These are phyloP conservation scores for Tragelaphus strepsiceros DNA, from an alignment of 2,113 vertebrate species.

Conservation along the genomic window DNA sequence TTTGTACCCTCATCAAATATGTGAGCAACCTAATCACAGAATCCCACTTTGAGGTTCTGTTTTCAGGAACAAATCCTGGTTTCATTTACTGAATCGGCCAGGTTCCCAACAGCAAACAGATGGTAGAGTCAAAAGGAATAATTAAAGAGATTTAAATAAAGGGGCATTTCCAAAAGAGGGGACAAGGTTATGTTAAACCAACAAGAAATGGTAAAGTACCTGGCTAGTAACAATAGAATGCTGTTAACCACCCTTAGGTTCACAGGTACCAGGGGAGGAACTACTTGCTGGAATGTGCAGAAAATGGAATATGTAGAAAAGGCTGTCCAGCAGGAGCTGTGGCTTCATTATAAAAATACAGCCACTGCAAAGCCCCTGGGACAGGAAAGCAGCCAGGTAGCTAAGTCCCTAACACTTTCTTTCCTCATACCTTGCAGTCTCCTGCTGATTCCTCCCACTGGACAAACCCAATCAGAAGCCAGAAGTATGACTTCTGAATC, in stretches of 20 bases:
- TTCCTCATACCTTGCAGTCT: neutral
- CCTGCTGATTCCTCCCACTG: neutral
- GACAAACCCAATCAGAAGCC: neutral
- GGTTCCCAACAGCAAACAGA: constrained; percentile 16
- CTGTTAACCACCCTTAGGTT: neutral
- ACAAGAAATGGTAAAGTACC: neutral
- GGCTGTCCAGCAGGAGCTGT: neutral
- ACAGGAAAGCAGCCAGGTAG: neutral
- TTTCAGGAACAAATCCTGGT: constrained; percentile 23
- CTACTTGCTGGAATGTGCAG: neutral
- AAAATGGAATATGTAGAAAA: neutral
- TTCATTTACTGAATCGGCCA: neutral
- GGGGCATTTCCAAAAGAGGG: neutral
- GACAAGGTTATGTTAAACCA: neutral
- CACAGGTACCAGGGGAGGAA: neutral
- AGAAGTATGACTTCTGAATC: neutral
- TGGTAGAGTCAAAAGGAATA: neutral
- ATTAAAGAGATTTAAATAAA: neutral
- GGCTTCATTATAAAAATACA: neutral
- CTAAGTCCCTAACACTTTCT: neutral
- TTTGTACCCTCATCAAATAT: neutral
- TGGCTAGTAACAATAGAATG: neutral
- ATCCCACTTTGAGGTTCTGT: neutral
- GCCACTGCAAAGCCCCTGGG: neutral
- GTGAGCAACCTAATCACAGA: constrained; percentile 2